phyloP scores from a whole-genome alignment of 2,113 vertebrate species.

The Bagarius yarrelli region DNA sequence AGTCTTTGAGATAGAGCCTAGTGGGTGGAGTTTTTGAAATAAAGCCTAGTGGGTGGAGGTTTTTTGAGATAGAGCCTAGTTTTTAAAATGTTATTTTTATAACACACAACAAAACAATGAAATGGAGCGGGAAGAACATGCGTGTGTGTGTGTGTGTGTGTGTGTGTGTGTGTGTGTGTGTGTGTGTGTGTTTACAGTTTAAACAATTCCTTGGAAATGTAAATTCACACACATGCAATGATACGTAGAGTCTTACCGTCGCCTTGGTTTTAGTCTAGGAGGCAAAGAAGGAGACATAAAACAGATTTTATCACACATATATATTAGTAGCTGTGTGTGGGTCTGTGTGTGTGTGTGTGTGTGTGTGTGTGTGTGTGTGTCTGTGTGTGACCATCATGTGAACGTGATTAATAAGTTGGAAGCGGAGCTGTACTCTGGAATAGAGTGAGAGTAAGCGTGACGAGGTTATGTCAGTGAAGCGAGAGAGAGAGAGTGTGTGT shows the following conservation, averaged over 20 bases:
- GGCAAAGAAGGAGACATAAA: not conserved
- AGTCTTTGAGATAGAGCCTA: not conserved
- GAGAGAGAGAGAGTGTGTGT: not conserved
- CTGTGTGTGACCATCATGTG: slow-evolving; percentile 33
- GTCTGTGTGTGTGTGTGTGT: not conserved
- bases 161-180: not conserved
- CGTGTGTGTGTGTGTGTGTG: not conserved
- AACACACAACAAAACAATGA: not conserved
- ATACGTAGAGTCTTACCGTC: slow-evolving; percentile 14
- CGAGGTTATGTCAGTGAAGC: not conserved
- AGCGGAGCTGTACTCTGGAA: not conserved
- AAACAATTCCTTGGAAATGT: not conserved
- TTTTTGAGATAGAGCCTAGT: too few species aligned
- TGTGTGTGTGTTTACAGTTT: not conserved
- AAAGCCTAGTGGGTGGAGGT: not conserved
- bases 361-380: not conserved
- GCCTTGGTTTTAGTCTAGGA: slow-evolving; percentile 7
- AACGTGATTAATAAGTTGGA: slow-evolving; percentile 45
- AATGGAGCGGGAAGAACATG: not conserved
- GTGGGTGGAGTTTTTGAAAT: not conserved
- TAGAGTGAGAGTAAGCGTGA: not conserved
- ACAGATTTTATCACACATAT: not conserved
- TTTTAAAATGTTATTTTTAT: not conserved
- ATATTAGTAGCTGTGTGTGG: not conserved
- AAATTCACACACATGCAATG: slow-evolving; percentile 13